A percentile compares a stretch with the other conserved stretches of the same genome.
These are phyloP conservation scores for Amphipyra berbera DNA, from an alignment of 2,888 invertebrate species.

Conservation along the genomic window DNA sequence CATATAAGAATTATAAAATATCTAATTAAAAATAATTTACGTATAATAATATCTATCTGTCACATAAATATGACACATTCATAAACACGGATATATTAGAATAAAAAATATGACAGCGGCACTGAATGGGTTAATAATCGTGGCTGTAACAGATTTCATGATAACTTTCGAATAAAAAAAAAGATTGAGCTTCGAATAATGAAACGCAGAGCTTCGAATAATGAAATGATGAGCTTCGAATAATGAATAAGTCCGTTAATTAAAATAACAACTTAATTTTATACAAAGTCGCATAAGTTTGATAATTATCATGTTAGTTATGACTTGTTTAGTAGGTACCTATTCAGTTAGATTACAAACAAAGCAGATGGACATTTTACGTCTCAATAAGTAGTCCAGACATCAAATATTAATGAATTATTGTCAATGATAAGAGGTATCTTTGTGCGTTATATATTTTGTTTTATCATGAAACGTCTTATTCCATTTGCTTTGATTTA, in stretches of 20 bases:
- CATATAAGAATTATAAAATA: conserved; percentile 18
- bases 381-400: conserved; percentile 65
- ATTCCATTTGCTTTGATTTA: conserved; percentile 38
- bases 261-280: conserved; percentile 30
- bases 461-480: conserved; percentile 40
- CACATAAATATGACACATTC: conserved; percentile 40
- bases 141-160: conserved; percentile 19
- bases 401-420: conserved; percentile 68
- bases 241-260: conserved; percentile 21
- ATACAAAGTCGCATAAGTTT: conserved; percentile 21
- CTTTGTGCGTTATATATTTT: conserved; percentile 44
- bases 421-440: conserved; percentile 58
- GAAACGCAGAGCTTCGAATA: conserved; percentile 16
- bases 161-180: conserved; percentile 16
- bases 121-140: conserved; percentile 29
- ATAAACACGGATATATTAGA: conserved; percentile 41
- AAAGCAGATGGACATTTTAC: conserved; percentile 38
- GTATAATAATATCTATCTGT: conserved; percentile 24
- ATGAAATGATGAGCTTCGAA: neutral
- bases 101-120: conserved; percentile 22
- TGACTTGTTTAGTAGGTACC: conserved; percentile 48
- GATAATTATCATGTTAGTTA: conserved; percentile 36
- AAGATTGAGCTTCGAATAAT: neutral
- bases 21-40: conserved; percentile 43
- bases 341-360: conserved; percentile 45